Evolutionary conservation across 2,888 invertebrate species (phyloP), one percentile per base, ranked within the genome.

Genomic region (Hirtodrosophila duncani): DNA sequence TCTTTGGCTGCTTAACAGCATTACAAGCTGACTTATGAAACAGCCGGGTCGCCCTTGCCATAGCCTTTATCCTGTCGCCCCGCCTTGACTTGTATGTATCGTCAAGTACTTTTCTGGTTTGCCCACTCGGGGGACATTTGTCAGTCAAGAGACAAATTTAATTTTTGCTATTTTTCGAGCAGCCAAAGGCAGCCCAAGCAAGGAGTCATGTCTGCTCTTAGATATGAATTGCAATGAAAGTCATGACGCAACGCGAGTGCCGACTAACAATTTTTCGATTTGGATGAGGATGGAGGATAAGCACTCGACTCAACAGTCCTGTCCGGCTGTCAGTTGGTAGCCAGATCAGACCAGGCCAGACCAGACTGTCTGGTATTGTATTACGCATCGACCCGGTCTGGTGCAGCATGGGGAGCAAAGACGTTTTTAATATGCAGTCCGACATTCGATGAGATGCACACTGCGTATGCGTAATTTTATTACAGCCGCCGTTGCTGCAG

Each of bases 101-200:
- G 83, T 83, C 82, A 77, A 83, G 82, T 79, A 78, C 72, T 81
- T 81, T 77, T 81, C 70, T 81, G 75, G 74, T 80, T 78, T 68
- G 68, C 68, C 82, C 83, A 72, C 84, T 83, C 81, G 79, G 79
- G 84, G 81, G 82, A 83, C 84, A 83, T 83, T 83, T 83, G 82
- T 83, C 84, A 83, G 82, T 83, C 82, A 83, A 68, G 82, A 83
- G 84, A 82, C 83, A 81, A 81, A 83, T 84, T 83, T 82, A 83
- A 82, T 82, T 77, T 82, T 79, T 75, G 63, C 52, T 48, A 57
- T 63, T 63, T 63, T 57, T 43, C 65, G 46, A 42, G 10, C 29
- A 50, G 52, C 26, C 51, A 43, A 55, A 62, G 53, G 39, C 59
- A 37, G 27, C n/a, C 5, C 5, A 11, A 3, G n/a, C 6, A 4